Conservation (phyloP, 2,113 vertebrate genomes). For the Guaruba guarouba region DNA sequence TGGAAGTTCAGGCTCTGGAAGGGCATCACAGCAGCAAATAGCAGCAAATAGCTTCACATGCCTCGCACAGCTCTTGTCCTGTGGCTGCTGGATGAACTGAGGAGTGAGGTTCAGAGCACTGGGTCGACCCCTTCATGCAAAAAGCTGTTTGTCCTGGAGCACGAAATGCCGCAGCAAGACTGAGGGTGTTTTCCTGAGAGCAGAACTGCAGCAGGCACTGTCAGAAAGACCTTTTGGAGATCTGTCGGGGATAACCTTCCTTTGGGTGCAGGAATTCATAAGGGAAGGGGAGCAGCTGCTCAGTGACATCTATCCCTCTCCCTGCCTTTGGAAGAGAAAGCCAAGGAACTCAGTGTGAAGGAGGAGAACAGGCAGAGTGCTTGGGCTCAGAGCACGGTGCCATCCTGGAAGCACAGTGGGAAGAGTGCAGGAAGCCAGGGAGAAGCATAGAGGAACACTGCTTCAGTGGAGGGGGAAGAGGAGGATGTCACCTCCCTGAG, state of each 20-base stretch:
- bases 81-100: background rate
- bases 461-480: background rate
- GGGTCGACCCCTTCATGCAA: background rate
- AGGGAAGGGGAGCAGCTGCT: background rate
- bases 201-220: background rate
- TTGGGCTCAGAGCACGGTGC: background rate
- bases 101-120: background rate
- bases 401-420: background rate
- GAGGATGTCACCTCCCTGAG: background rate
- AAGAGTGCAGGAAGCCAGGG: background rate
- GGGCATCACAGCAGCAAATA: background rate
- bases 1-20: background rate
- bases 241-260: background rate
- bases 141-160: background rate
- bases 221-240: background rate
- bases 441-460: background rate
- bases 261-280: background rate
- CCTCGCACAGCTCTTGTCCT: background rate
- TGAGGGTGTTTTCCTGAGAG: background rate
- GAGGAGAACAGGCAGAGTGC: background rate
- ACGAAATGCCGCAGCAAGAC: rapidly evolving
- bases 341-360: background rate
- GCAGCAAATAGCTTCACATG: background rate
- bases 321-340: background rate
- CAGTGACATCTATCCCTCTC: background rate